These are phyloP conservation scores for Fragariocoptes setiger DNA, from an alignment of 1,140 invertebrate genomes.

Conservation along the genomic window DNA sequence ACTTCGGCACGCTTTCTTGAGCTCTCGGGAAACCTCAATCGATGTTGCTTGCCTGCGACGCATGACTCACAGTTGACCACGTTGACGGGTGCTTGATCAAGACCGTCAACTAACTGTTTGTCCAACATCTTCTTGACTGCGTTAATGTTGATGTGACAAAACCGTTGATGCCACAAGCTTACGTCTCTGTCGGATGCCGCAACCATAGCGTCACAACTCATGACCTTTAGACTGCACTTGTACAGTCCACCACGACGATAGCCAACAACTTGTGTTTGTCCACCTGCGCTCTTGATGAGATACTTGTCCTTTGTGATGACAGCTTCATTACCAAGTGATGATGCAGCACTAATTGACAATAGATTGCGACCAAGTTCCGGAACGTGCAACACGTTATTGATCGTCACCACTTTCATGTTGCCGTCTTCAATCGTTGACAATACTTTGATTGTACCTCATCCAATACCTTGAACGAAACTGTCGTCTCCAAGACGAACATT, in stretches of 20 bases:
- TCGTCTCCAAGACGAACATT: neutral
- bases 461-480: neutral
- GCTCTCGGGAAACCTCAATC: neutral
- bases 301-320: neutral
- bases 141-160: neutral
- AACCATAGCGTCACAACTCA: too few species aligned
- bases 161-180: neutral
- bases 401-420: neutral
- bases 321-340: neutral
- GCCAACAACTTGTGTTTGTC: neutral
- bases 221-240: too few species aligned
- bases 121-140: neutral
- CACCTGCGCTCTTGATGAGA: neutral
- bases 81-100: neutral
- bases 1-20: neutral
- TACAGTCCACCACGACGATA: neutral
- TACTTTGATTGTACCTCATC: neutral
- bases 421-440: neutral
- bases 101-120: neutral
- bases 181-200: neutral
- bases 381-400: neutral
- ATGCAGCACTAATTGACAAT: neutral
- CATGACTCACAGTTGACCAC: neutral
- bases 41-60: neutral
- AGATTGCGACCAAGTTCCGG: neutral